These are phyloP conservation scores for Cephus runcator DNA, from an alignment of 2,888 invertebrate species.

Conservation along the genomic window DNA sequence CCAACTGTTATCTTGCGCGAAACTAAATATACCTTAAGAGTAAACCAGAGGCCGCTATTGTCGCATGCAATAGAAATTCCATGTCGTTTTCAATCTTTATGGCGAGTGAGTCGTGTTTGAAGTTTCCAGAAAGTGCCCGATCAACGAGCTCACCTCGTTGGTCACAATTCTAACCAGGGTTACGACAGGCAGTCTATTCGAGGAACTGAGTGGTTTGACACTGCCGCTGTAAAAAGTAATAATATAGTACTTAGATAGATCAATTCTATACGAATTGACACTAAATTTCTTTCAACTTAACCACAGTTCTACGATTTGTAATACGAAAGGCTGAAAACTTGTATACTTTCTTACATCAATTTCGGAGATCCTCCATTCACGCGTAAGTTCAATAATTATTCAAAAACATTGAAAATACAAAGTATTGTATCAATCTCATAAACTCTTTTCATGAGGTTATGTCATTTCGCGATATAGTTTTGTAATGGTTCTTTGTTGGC, in stretches of 20 bases:
- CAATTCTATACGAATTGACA: not conserved
- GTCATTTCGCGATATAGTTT: not conserved
- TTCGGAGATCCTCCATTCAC: not conserved
- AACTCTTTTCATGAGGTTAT: not conserved
- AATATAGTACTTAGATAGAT: not conserved
- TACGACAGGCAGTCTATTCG: not conserved
- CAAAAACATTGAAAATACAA: not conserved
- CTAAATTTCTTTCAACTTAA: not conserved
- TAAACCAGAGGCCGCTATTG: not conserved
- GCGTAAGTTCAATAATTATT: not conserved
- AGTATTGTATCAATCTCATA: not conserved
- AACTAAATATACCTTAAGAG: not conserved
- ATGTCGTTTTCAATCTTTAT: not conserved
- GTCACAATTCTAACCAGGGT: not conserved
- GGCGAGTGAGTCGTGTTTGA: not conserved
- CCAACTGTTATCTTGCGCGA: not conserved
- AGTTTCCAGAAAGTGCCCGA: conserved; percentile 2
- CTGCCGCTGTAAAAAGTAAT: not conserved
- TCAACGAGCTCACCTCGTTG: not conserved
- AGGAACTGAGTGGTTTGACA: not conserved
- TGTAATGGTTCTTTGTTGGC: not conserved
- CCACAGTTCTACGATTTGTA: not conserved
- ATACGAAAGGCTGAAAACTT: not conserved
- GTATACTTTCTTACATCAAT: not conserved
- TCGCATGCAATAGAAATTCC: not conserved